Conservation (phyloP, 2,797 vertebrate species). For the Argya squamiceps region DNA sequence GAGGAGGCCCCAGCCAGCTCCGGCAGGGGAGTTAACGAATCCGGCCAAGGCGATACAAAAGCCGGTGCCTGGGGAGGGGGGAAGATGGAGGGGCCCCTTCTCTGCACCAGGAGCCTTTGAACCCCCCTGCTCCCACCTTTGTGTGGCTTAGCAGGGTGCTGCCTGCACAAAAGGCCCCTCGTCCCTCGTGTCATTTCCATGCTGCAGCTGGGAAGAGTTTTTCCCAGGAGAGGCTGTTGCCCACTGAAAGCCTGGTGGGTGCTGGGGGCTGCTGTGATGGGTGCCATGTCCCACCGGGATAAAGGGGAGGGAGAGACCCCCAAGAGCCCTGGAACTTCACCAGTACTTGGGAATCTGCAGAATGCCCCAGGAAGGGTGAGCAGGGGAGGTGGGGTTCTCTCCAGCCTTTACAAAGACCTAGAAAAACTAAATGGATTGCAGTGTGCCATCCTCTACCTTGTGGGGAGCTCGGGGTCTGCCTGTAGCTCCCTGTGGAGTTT, state of each 20-base stretch:
- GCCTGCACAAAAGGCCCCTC: slow-evolving; percentile 53
- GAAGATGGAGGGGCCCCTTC: slow-evolving; percentile 52
- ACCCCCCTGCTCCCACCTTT: slow-evolving; percentile 41
- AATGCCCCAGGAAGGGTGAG: background rate
- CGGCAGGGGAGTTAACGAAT: slow-evolving; percentile 59
- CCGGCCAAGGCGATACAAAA: slow-evolving; percentile 67
- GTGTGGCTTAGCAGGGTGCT: slow-evolving; percentile 66
- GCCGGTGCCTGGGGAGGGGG: slow-evolving; percentile 47
- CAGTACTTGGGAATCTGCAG: accelerated
- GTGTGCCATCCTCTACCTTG: background rate
- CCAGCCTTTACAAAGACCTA: background rate
- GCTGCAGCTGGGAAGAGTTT: slow-evolving; percentile 28
- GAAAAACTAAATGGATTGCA: background rate
- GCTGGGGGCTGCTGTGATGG: background rate
- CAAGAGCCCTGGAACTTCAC: background rate
- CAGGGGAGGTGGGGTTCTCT: background rate
- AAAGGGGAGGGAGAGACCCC: background rate
- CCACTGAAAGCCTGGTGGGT: background rate
- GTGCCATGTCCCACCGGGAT: accelerated
- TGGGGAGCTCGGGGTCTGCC: background rate
- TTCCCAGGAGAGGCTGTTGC: background rate
- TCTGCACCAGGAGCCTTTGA: slow-evolving; percentile 56
- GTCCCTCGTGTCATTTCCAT: slow-evolving; percentile 25
- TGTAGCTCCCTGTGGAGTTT: accelerated
- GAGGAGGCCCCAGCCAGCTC: slow-evolving; percentile 57